Conservation (phyloP, 1,140 invertebrate species). For the Euschistus heros region DNA sequence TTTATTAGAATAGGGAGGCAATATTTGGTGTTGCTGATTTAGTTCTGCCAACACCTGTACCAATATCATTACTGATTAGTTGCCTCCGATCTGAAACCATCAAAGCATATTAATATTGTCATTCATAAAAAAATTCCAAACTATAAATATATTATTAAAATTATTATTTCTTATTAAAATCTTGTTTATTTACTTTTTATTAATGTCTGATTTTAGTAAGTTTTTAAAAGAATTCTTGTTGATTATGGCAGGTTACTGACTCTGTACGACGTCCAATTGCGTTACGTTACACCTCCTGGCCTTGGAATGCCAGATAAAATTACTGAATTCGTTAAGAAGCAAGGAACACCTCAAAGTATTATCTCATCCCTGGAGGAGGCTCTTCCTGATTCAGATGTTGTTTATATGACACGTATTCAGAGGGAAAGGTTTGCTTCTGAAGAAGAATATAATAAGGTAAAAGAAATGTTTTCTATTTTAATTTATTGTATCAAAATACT, state of each 20-base stretch:
- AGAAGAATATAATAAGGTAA: slow-evolving; percentile 81
- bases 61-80: no score
- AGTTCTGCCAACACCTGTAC: no score
- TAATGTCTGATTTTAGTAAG: not conserved
- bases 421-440: slow-evolving; percentile 76
- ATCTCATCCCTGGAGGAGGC: slow-evolving; percentile 67
- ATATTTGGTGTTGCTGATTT: no score
- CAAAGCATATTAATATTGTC: no score
- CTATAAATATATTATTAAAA: slow-evolving; percentile 78
- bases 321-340: slow-evolving; percentile 60
- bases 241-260: slow-evolving; percentile 58
- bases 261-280: slow-evolving; percentile 76
- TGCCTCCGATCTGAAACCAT: no score
- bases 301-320: slow-evolving; percentile 88
- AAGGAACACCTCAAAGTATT: slow-evolving; percentile 67
- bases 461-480: no score
- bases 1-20: no score
- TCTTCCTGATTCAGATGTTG: slow-evolving; percentile 84
- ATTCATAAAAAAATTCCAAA: no score
- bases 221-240: no score
- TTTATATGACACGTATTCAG: slow-evolving; percentile 98
- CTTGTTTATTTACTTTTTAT: not conserved
- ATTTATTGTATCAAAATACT: no score
- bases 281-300: slow-evolving; percentile 77
- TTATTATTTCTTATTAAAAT: slow-evolving; percentile 15